Base-by-base conservation (phyloP, 2,888 invertebrate species). In the Xestia sexstrigata region DNA sequence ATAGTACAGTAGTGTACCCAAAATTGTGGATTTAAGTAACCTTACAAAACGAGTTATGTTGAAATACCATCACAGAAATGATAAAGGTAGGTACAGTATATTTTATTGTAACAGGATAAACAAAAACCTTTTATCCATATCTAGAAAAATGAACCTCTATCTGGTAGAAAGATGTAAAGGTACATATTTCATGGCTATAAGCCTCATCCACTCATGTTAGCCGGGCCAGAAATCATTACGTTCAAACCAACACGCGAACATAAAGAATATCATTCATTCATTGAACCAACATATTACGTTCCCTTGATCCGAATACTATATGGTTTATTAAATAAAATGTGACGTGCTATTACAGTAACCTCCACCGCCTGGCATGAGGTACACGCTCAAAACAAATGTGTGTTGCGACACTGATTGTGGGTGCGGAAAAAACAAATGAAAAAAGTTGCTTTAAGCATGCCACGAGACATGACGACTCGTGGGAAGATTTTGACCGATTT, bases 121-220 rank as follows among this genome's bases (percentile, higher is more conserved):
- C 17, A 3, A 58, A 73, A 68, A 42, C 15, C 35, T 39, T 66
- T 60, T 35, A 47, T 26, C 39, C 55, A 49, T 66, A 70, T 42
- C n/a, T 58, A 55, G 60, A 65, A 58, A 74, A 58, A 74, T 69
- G 17, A 60, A 62, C 47, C 39, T 39, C 15, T 3, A 66, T 82
- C 58, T 82, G 7, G 23, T 35, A 72, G 2, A 70, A 45, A 55
- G n/a, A 49, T 47, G 42, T 76, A 30, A 55, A 70, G 65, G 49
- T 74, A 58, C 49, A 83, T 83, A 81, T 81, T 81, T 84, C 65
- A 80, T 70, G 39, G 13, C 30, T 66, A 55, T 39, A 39, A 76
- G n/a, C 39, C 67, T 73, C 81, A 75, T 78, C 47, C 75, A 78
- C 81, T 74, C 42, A 72, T 13, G 70, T 73, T 74, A 78, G 62